phyloP scores from a whole-genome alignment of 2,888 invertebrate genomes.

The Drosophila fungiperda region DNA sequence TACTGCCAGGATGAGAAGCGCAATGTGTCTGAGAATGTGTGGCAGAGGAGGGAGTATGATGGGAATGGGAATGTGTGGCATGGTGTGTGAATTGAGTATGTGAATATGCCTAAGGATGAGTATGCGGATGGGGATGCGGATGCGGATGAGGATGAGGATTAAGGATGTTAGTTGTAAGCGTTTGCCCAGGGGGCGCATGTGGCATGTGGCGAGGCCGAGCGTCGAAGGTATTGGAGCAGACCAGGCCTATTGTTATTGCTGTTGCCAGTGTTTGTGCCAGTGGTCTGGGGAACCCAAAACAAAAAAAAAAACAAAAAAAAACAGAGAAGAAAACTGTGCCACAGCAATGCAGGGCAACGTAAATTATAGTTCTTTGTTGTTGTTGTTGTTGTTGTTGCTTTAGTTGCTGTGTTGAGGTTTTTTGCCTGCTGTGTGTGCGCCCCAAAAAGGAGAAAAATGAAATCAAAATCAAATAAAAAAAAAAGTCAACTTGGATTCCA shows the following conservation, averaged over 20 bases:
- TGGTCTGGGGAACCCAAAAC: constrained; percentile 39
- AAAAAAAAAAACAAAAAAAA: not conserved
- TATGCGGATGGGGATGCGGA: not conserved
- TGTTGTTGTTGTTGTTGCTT: constrained; percentile 1
- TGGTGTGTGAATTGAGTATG: not conserved
- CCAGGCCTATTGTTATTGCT: constrained; percentile 48
- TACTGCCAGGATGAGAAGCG: constrained; percentile 38
- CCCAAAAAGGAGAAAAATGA: constrained; percentile 60
- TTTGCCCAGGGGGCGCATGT: constrained; percentile 61
- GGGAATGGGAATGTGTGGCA: constrained; percentile 1
- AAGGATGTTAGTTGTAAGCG: constrained; percentile 77
- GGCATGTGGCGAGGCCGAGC: constrained; percentile 56
- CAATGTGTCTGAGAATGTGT: constrained; percentile 33
- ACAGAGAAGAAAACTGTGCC: constrained; percentile 56
- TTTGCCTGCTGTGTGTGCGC: constrained; percentile 47
- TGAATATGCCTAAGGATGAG: not conserved
- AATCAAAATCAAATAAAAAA: constrained; percentile 76
- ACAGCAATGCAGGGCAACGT: constrained; percentile 63
- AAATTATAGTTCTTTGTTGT: constrained; percentile 54
- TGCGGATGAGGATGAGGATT: constrained; percentile 23
- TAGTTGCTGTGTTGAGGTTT: constrained; percentile 39
- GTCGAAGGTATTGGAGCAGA: constrained; percentile 47
- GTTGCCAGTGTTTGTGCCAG: constrained; percentile 8
- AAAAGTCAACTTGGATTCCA: constrained; percentile 46
- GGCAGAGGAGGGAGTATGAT: not conserved